A percentile compares a stretch with the other conserved stretches of the same genome.
phyloP scores from a whole-genome alignment of 2,113 vertebrate species.

The Acinonyx jubatus region DNA sequence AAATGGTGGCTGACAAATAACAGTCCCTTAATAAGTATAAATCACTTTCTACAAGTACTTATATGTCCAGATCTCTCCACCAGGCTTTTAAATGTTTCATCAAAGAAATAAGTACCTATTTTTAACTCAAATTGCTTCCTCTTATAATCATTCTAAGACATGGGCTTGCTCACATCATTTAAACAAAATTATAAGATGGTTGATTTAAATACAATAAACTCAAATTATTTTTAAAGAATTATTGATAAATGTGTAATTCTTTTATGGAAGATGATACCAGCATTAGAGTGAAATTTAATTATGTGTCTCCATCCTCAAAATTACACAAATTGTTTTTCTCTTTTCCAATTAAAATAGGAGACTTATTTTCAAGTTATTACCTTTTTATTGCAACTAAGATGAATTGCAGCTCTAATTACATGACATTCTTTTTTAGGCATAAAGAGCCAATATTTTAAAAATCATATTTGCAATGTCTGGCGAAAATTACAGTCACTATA shows the following conservation, averaged over 20 bases:
- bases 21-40: not conserved
- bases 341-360: not conserved
- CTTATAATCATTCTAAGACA: not conserved
- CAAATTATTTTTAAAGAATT: conserved; percentile 7
- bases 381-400: not conserved
- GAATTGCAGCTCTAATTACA: not conserved
- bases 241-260: not conserved
- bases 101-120: not conserved
- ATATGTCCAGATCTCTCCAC: not conserved
- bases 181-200: not conserved
- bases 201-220: not conserved
- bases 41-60: not conserved
- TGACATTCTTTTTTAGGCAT: not conserved
- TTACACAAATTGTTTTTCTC: not conserved
- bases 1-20: not conserved
- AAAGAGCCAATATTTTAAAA: conserved; percentile 32
- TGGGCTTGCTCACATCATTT: not conserved
- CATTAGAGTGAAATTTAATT: not conserved
- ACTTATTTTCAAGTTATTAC: conserved; percentile 25
- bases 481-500: not conserved
- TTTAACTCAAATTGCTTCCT: not conserved
- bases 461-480: not conserved
- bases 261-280: not conserved
- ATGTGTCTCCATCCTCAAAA: not conserved
- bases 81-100: not conserved